Evolutionary conservation across 1,140 invertebrate species (phyloP), one percentile per base, ranked within the genome.

Genomic region (Dysdera silvatica): DNA sequence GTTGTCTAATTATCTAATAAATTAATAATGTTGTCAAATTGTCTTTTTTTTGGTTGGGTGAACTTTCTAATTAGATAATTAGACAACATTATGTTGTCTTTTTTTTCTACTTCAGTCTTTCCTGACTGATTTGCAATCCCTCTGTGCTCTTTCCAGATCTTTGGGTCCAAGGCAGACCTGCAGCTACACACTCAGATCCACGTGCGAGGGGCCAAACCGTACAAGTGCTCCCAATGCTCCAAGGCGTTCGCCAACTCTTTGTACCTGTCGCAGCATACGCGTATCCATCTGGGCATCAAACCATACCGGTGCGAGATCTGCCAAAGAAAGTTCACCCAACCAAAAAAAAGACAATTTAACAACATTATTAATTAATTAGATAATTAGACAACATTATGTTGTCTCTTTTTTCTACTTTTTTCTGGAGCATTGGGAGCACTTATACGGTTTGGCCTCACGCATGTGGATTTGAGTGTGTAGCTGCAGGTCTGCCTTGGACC

Each of bases 231-330:
- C 29, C 92, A 97, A 75, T 99, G 96, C 82, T 88, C 88, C 68
- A 98, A 98, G 81, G 89, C 94, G 61, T 99, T 99, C 79, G 95
- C 95, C 72, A 99, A 99, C 82, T 95, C 91, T 71, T 97, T 93
- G 70, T 99, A 99, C 82, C 83, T 99, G 72, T 95, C 93, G 26
- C 96, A 99, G 79, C 96, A 99, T 79, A 95, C 92, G 66, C 84
- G 96, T 71, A 99, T 99, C 75, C 96, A 99, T 80, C 82, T 97
- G 69, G 95, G 95, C 58, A 74, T 75, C 66, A 74, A 75, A 58
- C 74, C 73, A 33, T 74, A 75, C 59, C 66, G 71, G 26, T 98
- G 95, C 79, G 93, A 97, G 80, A 96, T 97, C 76, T 98, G 95
- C 80, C 92, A 97, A 78, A 84, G 93, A 74, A 95, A 98, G 80